These are phyloP conservation scores for Polypedilum vanderplanki DNA, from an alignment of 1,140 invertebrate species.

Conservation along the genomic window DNA sequence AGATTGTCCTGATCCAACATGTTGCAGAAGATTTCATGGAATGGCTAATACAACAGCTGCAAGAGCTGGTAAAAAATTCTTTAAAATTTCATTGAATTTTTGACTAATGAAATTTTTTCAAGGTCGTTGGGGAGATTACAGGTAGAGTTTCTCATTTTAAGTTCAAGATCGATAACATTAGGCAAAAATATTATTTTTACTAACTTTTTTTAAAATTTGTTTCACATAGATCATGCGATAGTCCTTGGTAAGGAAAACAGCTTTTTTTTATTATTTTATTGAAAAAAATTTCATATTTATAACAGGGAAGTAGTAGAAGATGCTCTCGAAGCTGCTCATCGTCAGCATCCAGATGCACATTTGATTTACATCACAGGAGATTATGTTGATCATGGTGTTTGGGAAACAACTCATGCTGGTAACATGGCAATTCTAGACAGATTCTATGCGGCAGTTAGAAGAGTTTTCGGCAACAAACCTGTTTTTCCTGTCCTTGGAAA, in stretches of 20 bases:
- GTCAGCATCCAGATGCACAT: constrained; percentile 47
- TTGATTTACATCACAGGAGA: constrained; percentile 80
- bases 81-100: too few species aligned
- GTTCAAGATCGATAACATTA: too few species aligned
- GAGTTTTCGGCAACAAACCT: constrained; percentile 55
- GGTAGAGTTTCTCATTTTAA: too few species aligned
- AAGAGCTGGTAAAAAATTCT: constrained; percentile 50
- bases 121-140: constrained; percentile 68
- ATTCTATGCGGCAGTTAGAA: constrained; percentile 51
- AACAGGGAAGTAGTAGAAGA: constrained; percentile 57
- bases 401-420: constrained; percentile 62
- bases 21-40: constrained; percentile 59
- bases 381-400: constrained; percentile 73
- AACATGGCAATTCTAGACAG: constrained; percentile 57
- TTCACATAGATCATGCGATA: constrained; percentile 64
- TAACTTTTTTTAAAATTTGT: too few species aligned
- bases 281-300: too few species aligned
- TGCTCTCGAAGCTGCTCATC: constrained; percentile 48
- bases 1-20: constrained; percentile 65
- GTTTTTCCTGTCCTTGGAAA: constrained; percentile 76
- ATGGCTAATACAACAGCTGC: constrained; percentile 35
- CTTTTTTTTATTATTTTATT: too few species aligned
- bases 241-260: too few species aligned
- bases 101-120: too few species aligned
- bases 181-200: too few species aligned